Conservation (phyloP, 2,113 vertebrate species). For the Eretmochelys imbricata region DNA sequence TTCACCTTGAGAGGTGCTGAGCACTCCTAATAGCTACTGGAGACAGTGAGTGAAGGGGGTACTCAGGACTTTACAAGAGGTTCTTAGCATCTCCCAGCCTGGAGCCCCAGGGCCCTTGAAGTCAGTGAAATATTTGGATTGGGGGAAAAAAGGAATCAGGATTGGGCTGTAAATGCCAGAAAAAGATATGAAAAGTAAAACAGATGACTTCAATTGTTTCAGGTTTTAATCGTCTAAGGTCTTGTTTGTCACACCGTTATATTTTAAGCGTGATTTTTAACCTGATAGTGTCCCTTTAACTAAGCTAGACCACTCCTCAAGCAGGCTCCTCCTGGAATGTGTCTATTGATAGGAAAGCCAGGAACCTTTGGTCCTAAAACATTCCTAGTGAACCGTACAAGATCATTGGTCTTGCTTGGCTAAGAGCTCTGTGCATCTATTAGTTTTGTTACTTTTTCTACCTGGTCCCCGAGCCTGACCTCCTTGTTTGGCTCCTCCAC, state of each 20-base stretch:
- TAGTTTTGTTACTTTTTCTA: no score
- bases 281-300: no score
- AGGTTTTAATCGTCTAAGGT: neutral
- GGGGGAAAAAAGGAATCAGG: neutral
- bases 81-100: neutral
- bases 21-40: neutral
- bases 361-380: neutral
- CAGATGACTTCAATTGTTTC: neutral
- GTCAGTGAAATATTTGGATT: neutral
- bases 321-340: neutral
- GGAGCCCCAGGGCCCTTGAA: neutral
- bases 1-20: neutral
- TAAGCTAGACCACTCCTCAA: neutral
- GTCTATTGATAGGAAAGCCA: neutral
- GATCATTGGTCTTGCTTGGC: neutral
- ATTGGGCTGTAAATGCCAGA: neutral
- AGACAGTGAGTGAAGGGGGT: neutral
- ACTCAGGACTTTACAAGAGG: slow-evolving; percentile 29
- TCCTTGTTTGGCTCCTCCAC: neutral
- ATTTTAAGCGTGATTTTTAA: neutral
- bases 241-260: neutral
- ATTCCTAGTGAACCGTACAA: neutral
- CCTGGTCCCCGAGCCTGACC: neutral
- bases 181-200: neutral
- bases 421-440: no score